These are phyloP conservation scores for Petaurus breviceps DNA, from an alignment of 2,113 vertebrate genomes.

Conservation along the genomic window DNA sequence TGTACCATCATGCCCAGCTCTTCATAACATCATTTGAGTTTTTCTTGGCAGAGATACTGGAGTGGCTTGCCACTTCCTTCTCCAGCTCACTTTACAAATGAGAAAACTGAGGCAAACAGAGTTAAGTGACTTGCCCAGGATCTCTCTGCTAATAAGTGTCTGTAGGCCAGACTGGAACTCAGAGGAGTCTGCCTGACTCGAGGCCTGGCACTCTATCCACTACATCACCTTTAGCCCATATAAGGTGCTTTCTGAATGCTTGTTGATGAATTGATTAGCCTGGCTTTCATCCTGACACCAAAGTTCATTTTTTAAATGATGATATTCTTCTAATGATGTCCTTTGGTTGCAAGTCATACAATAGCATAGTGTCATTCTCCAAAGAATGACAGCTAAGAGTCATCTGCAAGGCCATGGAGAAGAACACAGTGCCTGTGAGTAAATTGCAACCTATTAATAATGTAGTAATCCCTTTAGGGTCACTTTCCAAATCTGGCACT, in stretches of 20 bases:
- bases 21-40: background rate
- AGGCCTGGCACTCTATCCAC: too few species aligned
- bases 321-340: background rate
- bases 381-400: background rate
- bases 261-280: background rate
- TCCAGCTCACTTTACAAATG: background rate
- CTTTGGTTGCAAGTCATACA: background rate
- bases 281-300: background rate
- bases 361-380: background rate
- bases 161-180: background rate
- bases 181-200: background rate
- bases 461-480: background rate
- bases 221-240: background rate
- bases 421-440: background rate
- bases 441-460: background rate
- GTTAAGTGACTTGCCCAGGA: background rate
- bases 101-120: background rate
- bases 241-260: background rate
- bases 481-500: background rate
- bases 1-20: background rate
- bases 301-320: background rate
- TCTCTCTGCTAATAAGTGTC: background rate
- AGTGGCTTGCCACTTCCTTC: background rate
- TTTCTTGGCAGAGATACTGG: background rate
- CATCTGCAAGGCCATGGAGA: background rate